These are phyloP conservation scores for Syngnathus rostellatus DNA, from an alignment of 2,797 vertebrate genomes.

Conservation along the genomic window DNA sequence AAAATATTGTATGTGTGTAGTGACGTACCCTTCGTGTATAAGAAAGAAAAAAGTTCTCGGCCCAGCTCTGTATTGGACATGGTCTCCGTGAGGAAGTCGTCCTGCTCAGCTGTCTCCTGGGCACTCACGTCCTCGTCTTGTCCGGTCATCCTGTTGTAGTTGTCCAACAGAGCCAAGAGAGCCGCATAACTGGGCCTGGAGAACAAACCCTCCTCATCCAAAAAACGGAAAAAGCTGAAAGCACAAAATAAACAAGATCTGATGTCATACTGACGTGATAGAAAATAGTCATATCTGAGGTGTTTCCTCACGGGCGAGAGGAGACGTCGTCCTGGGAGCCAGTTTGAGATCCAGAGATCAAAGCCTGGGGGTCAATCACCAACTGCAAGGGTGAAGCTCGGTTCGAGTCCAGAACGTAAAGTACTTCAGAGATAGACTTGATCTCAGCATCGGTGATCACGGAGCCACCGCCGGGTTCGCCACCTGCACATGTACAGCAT, in stretches of 20 bases:
- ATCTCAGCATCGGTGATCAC: conserved; percentile 64
- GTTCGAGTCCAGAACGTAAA: conserved; percentile 71
- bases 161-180: conserved; percentile 67
- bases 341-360: conserved; percentile 55
- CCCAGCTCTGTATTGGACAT: conserved; percentile 69
- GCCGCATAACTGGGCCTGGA: conserved; percentile 68
- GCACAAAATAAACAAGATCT: background rate
- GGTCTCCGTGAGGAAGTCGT: conserved; percentile 61
- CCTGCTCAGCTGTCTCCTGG: conserved; percentile 67
- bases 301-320: conserved; percentile 52
- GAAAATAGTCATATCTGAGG: background rate
- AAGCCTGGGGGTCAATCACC: conserved; percentile 61
- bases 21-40: conserved; percentile 64
- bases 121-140: conserved; percentile 50
- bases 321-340: conserved; percentile 55
- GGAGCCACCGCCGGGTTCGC: background rate
- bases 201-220: conserved; percentile 68
- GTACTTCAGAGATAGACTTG: conserved; percentile 60
- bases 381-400: conserved; percentile 63
- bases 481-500: conserved; percentile 19
- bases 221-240: conserved; percentile 62
- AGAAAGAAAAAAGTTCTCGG: conserved; percentile 67
- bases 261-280: background rate
- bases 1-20: background rate
- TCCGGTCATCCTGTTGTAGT: conserved; percentile 70